Evolutionary conservation across 2,797 vertebrate species (phyloP).

Genomic region (Xerus rutilus): DNA sequence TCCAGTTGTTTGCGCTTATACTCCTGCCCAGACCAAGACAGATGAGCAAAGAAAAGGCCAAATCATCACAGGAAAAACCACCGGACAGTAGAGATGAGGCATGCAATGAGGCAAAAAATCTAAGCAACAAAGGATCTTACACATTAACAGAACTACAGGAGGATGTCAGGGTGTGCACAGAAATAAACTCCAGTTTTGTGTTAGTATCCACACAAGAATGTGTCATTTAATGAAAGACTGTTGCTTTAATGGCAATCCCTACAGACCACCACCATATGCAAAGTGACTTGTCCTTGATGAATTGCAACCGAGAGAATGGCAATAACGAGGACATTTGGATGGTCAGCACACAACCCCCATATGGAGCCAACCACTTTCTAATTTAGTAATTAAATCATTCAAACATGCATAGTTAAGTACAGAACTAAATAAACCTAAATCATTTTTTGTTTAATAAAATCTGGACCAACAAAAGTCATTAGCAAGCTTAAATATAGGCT

Average conservation of each 20-base stretch:
- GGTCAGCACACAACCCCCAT: background rate
- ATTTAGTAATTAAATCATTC: conserved; percentile 40
- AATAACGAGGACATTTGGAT: background rate
- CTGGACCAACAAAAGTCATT: conserved; percentile 57
- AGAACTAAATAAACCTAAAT: conserved; percentile 35
- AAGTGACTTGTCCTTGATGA: conserved; percentile 28
- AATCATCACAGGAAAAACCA: background rate
- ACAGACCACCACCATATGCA: background rate
- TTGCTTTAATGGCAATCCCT: background rate
- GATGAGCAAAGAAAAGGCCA: background rate
- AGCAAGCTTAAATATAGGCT: background rate
- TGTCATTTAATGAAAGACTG: background rate
- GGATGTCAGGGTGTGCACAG: background rate
- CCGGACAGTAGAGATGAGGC: background rate
- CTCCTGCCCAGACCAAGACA: conserved; percentile 89
- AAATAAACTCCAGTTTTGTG: background rate
- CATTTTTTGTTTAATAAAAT: conserved; percentile 70
- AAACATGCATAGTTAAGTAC: background rate
- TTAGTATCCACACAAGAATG: background rate
- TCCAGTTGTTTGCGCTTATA: conserved; percentile 99
- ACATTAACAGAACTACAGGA: background rate
- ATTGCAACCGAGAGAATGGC: background rate
- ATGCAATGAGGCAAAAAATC: background rate
- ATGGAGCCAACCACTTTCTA: background rate
- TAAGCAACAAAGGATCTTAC: background rate